phyloP scores from a whole-genome alignment of 2,113 vertebrate genomes.

The Psilopsiagon aurifrons region DNA sequence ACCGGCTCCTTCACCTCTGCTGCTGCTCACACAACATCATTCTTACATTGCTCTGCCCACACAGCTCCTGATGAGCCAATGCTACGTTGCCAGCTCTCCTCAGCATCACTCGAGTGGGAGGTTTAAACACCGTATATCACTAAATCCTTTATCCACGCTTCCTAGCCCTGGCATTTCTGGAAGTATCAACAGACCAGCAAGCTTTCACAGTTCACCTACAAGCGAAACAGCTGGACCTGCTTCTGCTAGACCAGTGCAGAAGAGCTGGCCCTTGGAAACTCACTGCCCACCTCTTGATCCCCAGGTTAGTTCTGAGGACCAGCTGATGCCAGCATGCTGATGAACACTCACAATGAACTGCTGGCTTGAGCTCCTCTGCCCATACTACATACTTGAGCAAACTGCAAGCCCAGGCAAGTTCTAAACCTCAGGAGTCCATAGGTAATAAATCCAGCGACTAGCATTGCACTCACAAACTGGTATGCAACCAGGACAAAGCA shows the following conservation, averaged over 20 bases:
- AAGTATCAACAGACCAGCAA: neutral
- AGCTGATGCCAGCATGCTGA: fast-evolving
- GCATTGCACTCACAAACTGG: neutral
- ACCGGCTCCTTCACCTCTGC: neutral
- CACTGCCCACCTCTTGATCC: neutral
- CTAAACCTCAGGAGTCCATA: neutral
- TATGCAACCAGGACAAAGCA: neutral
- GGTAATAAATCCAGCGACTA: neutral
- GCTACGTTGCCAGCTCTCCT: neutral
- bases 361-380: neutral
- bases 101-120: slow-evolving; percentile 42
- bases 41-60: slow-evolving; percentile 2
- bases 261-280: neutral
- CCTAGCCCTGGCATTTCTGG: neutral
- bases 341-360: neutral
- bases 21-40: neutral
- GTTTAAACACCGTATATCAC: slow-evolving; percentile 37
- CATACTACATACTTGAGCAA: neutral
- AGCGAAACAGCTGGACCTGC: neutral
- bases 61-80: slow-evolving; percentile 44
- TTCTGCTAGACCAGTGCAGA: neutral
- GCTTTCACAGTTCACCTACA: neutral
- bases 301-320: neutral
- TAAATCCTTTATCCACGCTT: neutral
- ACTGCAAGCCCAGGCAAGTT: neutral